These are phyloP conservation scores for Chaetodon trifascialis DNA, from an alignment of 2,113 vertebrate species.

Conservation along the genomic window DNA sequence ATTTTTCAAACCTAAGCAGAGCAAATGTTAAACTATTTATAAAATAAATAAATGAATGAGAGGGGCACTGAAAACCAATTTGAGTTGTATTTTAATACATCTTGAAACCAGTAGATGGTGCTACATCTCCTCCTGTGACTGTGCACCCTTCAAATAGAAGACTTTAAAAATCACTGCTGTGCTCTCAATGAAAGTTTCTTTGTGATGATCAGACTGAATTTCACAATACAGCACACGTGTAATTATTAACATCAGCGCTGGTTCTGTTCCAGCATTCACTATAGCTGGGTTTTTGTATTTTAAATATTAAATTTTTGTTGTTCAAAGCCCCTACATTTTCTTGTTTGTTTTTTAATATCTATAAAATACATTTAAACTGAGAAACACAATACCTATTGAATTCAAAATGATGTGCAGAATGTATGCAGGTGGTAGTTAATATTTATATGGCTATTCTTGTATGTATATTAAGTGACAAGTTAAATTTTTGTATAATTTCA, in stretches of 20 bases:
- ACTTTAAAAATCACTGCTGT: not conserved
- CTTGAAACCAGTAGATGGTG: constrained; percentile 65
- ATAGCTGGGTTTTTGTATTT: not conserved
- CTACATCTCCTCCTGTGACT: constrained; percentile 31
- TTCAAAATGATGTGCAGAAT: not conserved
- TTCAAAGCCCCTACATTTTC: not conserved
- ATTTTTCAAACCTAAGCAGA: constrained; percentile 13
- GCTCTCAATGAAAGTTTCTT: not conserved
- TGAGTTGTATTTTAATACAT: not conserved
- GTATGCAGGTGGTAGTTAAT: not conserved
- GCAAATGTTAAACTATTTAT: constrained; percentile 2
- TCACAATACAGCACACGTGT: not conserved
- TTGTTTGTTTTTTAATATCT: too few relatives aligned
- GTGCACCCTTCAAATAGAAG: not conserved
- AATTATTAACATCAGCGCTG: not conserved
- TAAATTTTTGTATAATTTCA: not conserved
- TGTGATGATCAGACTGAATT: not conserved
- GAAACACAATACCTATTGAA: not conserved
- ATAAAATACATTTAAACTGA: not conserved
- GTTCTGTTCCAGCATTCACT: not conserved
- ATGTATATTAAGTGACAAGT: not conserved
- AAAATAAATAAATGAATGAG: not conserved
- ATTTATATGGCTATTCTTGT: not conserved
- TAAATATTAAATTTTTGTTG: not conserved
- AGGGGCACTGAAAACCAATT: constrained; percentile 9